These are phyloP conservation scores for Varecia variegata DNA, from an alignment of 2,797 vertebrate species.

Conservation along the genomic window DNA sequence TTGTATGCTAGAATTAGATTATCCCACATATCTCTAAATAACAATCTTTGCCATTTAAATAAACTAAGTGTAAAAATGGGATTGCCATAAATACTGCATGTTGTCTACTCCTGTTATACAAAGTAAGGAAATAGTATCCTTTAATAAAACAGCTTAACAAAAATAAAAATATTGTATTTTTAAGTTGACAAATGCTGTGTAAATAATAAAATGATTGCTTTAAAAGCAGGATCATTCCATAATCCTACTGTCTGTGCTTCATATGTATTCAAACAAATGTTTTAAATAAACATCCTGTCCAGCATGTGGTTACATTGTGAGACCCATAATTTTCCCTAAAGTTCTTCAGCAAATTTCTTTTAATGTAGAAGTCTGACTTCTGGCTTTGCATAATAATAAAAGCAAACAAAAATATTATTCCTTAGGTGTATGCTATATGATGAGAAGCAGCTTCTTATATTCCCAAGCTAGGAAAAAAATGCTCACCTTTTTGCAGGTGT, in stretches of 20 bases:
- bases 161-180: background rate
- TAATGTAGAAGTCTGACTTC: constrained; percentile 62
- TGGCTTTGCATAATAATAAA: constrained; percentile 69
- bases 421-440: background rate
- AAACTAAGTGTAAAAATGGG: background rate
- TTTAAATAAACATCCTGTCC: constrained; percentile 70
- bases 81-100: background rate
- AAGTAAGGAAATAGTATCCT: constrained; percentile 11
- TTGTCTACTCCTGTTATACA: background rate
- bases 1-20: background rate
- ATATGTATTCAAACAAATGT: constrained; percentile 40
- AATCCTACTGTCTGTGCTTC: constrained; percentile 43
- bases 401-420: constrained; percentile 65
- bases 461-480: constrained; percentile 47
- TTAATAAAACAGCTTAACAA: constrained; percentile 38
- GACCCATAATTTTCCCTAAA: constrained; percentile 32
- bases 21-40: background rate
- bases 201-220: background rate
- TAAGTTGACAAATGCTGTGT: background rate
- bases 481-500: constrained; percentile 59
- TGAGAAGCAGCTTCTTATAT: constrained; percentile 2
- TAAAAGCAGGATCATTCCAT: constrained; percentile 1
- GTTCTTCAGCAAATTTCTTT: constrained; percentile 64
- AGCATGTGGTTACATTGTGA: constrained; percentile 44
- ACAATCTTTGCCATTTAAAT: background rate